Evolutionary conservation across 2,888 invertebrate species (phyloP).

Genomic region (Troilus luridus): DNA sequence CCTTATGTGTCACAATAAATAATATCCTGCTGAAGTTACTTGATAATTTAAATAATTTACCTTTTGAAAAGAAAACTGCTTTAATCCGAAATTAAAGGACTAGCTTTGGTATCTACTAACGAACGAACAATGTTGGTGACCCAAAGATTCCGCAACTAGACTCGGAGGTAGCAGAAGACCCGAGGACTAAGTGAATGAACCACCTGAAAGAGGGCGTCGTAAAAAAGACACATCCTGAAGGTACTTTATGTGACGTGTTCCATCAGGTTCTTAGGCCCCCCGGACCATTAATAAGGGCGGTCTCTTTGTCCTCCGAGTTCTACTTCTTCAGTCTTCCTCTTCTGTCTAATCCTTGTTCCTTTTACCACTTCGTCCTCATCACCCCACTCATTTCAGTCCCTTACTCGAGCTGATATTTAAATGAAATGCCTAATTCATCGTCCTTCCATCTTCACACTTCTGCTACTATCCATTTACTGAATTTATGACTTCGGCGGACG

Average conservation of each 20-base stretch:
- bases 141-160: not conserved
- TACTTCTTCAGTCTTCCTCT: not conserved
- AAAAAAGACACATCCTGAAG: not conserved
- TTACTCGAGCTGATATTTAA: not conserved
- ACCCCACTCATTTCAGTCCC: not conserved
- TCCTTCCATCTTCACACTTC: not conserved
- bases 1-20: too few relatives aligned
- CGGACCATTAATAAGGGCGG: not conserved
- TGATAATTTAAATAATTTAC: too few relatives aligned
- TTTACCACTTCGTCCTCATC: conserved; percentile 54
- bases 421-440: not conserved
- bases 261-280: not conserved
- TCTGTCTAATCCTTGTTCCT: not conserved
- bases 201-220: not conserved
- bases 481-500: not conserved
- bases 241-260: conserved; percentile 10
- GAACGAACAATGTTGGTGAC: not conserved
- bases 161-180: not conserved
- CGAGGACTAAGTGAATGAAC: not conserved
- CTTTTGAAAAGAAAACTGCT: too few relatives aligned
- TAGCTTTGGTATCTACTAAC: too few relatives aligned
- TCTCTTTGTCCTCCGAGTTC: not conserved
- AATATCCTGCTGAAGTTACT: too few relatives aligned
- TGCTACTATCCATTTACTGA: not conserved
- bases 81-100: too few relatives aligned